Evolutionary conservation across 2,113 vertebrate species (phyloP), one percentile per base, ranked within the genome.

Genomic region (Rhombomys opimus): DNA sequence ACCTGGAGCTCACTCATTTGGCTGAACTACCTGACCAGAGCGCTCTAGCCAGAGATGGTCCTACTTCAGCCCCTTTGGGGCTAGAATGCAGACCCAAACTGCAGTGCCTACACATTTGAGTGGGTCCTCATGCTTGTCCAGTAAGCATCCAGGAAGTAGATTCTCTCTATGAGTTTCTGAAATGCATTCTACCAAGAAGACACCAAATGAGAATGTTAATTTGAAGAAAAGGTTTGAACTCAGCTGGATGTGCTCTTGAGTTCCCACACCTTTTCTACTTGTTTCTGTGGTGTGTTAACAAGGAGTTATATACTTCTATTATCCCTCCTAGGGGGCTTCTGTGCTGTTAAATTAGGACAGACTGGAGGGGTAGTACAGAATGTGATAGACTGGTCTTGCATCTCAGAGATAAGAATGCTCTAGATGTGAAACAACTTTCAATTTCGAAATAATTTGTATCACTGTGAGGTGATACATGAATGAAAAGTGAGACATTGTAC

Each of bases 331-430:
- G 32, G 18, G 18, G 75, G 50, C 23, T 75, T 54, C 35, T 70
- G 46, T 23, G 50, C 10, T 89, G 32, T 65, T 89, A 61, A 92
- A 65, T 68, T 59, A 91, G 94, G 52, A 92, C 5, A 50, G 35
- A 8, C 1, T 27, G 18, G 23, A 82, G 5, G 0, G 9, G 38
- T 9, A 46, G 1, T 32, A 18, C 25, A 94, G 93, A 95, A 94
- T 67, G 5, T 7, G 96, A 22, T 73, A 97, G n/a, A 4, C 7
- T n/a, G 35, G 7, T 88, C 52, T 84, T 93, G 25, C 35, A 82
- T 81, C 30, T 93, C 57, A 90, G 41, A 89, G n/a, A 32, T 59
- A 88, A 90, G 61, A 95, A 72, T 77, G 10, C 5, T 87, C 65
- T 87, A 77, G 35, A 97, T 77, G 54, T 22, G 0, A 94, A 87